Evolutionary conservation across 2,888 invertebrate genomes (phyloP).

Genomic region (Melinopterus prodromus): DNA sequence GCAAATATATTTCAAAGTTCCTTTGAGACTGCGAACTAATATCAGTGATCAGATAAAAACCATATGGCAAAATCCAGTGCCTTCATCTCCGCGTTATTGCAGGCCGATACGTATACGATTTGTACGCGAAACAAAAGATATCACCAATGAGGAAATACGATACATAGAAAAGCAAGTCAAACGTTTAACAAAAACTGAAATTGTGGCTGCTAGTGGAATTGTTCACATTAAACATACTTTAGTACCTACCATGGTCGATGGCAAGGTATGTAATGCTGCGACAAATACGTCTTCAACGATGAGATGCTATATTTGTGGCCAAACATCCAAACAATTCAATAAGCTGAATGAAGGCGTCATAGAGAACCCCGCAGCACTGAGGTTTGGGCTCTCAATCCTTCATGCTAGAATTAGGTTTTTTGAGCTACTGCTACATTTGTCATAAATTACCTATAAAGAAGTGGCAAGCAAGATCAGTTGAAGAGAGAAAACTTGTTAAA

Average conservation of each 20-base stretch:
- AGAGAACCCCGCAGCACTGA: slow-evolving; percentile 38
- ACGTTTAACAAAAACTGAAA: slow-evolving; percentile 18
- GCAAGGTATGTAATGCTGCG: slow-evolving; percentile 43
- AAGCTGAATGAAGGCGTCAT: background rate
- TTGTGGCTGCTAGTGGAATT: background rate
- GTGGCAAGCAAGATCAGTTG: slow-evolving; percentile 49
- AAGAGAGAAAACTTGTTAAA: slow-evolving; percentile 34
- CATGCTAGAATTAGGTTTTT: slow-evolving; percentile 52
- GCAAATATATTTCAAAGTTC: slow-evolving; percentile 10
- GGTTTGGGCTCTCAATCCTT: slow-evolving; percentile 46
- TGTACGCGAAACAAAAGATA: slow-evolving; percentile 39
- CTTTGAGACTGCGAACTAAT: slow-evolving; percentile 22
- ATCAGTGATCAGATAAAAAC: slow-evolving; percentile 38
- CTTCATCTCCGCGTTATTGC: slow-evolving; percentile 47
- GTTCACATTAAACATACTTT: background rate
- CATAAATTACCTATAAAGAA: slow-evolving; percentile 49
- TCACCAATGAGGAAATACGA: slow-evolving; percentile 40
- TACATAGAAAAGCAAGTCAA: slow-evolving; percentile 32
- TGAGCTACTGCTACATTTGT: slow-evolving; percentile 49
- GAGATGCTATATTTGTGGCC: slow-evolving; percentile 41
- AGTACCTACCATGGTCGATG: slow-evolving; percentile 41
- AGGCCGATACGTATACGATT: slow-evolving; percentile 44
- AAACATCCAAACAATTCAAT: slow-evolving; percentile 8
- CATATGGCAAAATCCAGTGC: slow-evolving; percentile 48
- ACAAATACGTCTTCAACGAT: slow-evolving; percentile 38